Evolutionary conservation across 2,888 invertebrate species (phyloP).

Genomic region (Acronicta psi): DNA sequence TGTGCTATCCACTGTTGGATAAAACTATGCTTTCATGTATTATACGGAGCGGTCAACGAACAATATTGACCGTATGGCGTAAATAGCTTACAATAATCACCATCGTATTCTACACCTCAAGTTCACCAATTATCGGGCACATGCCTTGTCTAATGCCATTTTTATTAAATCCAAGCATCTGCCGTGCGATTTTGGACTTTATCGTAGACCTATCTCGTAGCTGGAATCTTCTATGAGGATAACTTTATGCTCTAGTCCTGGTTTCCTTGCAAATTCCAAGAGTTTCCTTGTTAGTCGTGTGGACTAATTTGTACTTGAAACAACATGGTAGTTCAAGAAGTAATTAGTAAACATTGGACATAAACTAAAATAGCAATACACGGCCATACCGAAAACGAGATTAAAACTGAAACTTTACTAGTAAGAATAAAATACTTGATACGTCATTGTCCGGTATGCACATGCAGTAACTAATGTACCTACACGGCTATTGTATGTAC

Average conservation of each 20-base stretch:
- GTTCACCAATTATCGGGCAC: too few species aligned
- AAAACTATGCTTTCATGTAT: too few species aligned
- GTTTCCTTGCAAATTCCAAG: background rate
- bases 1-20: too few species aligned
- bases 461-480: conserved; percentile 29
- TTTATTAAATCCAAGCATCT: too few species aligned
- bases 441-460: conserved; percentile 27
- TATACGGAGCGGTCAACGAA: too few species aligned
- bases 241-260: background rate
- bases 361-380: background rate
- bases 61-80: too few species aligned
- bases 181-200: background rate
- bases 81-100: too few species aligned
- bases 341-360: background rate
- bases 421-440: conserved; percentile 37
- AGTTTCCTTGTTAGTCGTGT: background rate
- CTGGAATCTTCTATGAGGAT: background rate
- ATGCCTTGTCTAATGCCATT: too few species aligned
- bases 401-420: conserved; percentile 10
- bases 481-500: conserved; percentile 28
- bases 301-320: background rate
- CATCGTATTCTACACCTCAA: too few species aligned
- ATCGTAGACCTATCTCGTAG: background rate
- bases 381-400: background rate
- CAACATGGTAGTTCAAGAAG: background rate